Base-by-base conservation (phyloP, 2,797 vertebrate genomes). In the Mus minutoides region DNA sequence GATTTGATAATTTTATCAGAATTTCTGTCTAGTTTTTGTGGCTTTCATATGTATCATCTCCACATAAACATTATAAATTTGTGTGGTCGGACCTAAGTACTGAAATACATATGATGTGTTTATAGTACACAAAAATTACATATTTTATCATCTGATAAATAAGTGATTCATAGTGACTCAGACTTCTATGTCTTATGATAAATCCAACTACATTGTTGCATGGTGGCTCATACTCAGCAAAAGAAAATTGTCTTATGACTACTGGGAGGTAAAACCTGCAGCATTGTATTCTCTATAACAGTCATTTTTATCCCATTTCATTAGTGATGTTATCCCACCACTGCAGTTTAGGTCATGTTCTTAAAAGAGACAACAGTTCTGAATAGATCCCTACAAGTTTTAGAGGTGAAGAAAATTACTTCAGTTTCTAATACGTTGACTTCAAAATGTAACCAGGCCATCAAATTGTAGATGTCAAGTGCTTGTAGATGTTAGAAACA, bases 1-100 rank as follows among this genome's bases (percentile, higher is more conserved):
- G 40, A 97, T 88, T 34, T 87, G 96, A 93, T 67, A 92, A 96
- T 95, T 97, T 88, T 88, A 76, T 98, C 92, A 97, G 84, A 94
- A 96, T 0, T 92, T 97, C 95, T 96, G 91, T 93, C n/a, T 64
- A 26, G 77, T 90, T 73, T 92, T 73, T 73, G 79, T 86, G n/a
- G 54, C 43, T 80, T 92, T 91, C 40, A 69, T 76, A 62, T 62
- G 19, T 40, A 7, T 12, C 40, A 4, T 69, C 9, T 82, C 26
- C 40, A 89, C 54, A 76, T 37, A 90, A 60, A 40, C 40, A 60
- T 49, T 73, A 87, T 79, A 89, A 62, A 76, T 69, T 58, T 71
- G 64, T 46, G 26, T 95, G 21, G 69, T 31, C 40, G 40, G 13
- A 88, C 14, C 34, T 88, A 29, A 77, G 17, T 77, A 37, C 49